Conservation (phyloP, 2,888 invertebrate species). For the Digitonthophagus gazella region DNA sequence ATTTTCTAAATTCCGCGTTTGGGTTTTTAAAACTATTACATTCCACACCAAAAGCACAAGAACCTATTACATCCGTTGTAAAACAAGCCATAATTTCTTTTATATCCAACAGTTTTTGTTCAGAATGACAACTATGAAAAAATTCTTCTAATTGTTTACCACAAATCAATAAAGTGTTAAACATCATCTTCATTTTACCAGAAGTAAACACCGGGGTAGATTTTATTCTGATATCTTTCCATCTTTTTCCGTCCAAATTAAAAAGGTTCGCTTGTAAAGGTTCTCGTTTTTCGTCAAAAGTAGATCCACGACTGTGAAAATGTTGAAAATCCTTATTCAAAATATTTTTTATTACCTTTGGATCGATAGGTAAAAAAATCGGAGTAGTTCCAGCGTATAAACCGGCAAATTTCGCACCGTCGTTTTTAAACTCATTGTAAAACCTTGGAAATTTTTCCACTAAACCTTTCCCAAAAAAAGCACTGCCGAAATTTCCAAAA, state of each 20-base stretch:
- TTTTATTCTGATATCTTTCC: no score
- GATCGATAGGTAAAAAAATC: constrained; percentile 25
- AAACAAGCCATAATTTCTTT: no score
- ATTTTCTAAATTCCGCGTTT: constrained; percentile 53
- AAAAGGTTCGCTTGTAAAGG: no score
- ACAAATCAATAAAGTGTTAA: constrained; percentile 28
- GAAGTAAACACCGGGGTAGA: no score
- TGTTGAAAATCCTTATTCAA: constrained; percentile 58
- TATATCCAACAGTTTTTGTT: constrained; percentile 55
- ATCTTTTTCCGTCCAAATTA: no score
- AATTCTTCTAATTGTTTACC: constrained; percentile 1
- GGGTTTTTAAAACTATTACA: no score
- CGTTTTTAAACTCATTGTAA: constrained; percentile 25
- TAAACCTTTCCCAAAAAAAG: no score
- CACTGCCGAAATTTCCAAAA: no score
- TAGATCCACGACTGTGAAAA: constrained; percentile 59
- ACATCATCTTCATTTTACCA: no score
- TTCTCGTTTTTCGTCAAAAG: constrained; percentile 47
- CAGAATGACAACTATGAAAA: constrained; percentile 41
- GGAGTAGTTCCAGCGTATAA: constrained; percentile 47
- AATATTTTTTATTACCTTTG: constrained; percentile 44
- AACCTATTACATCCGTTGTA: constrained; percentile 59
- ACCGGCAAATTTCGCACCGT: constrained; percentile 38
- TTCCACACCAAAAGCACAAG: constrained; percentile 60
- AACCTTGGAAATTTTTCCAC: no score